These are phyloP conservation scores for Edolisoma coerulescens DNA, from an alignment of 2,113 vertebrate species.

Conservation along the genomic window DNA sequence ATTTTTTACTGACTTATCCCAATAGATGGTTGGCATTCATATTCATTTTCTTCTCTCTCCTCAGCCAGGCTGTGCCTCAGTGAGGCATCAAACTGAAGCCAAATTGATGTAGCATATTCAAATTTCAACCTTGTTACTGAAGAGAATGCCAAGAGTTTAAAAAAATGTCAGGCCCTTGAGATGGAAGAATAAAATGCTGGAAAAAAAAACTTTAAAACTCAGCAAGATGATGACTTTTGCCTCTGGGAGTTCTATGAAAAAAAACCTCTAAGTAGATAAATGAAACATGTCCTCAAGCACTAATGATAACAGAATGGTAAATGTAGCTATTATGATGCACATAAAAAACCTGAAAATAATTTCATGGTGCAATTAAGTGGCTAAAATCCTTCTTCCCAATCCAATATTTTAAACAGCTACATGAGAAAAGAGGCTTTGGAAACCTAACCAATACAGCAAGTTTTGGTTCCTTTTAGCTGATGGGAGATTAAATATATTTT, in stretches of 20 bases:
- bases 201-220: conserved; percentile 35
- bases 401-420: background rate
- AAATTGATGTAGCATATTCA: conserved; percentile 31
- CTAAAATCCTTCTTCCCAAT: background rate
- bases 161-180: background rate
- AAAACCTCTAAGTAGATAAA: background rate
- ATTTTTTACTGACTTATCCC: conserved; percentile 29
- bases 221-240: background rate
- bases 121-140: conserved; percentile 31
- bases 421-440: background rate
- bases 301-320: background rate
- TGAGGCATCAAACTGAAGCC: background rate
- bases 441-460: background rate
- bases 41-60: conserved; percentile 11
- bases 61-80: conserved; percentile 4
- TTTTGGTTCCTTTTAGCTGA: background rate
- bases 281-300: background rate
- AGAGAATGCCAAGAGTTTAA: conserved; percentile 34
- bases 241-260: background rate
- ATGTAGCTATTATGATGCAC: background rate
- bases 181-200: background rate
- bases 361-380: background rate
- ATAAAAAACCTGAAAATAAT: background rate
- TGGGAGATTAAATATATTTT: background rate
- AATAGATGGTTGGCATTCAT: conserved; percentile 2